Conservation (phyloP, 1,140 invertebrate species). For the Bursaphelenchus mucronatus region DNA sequence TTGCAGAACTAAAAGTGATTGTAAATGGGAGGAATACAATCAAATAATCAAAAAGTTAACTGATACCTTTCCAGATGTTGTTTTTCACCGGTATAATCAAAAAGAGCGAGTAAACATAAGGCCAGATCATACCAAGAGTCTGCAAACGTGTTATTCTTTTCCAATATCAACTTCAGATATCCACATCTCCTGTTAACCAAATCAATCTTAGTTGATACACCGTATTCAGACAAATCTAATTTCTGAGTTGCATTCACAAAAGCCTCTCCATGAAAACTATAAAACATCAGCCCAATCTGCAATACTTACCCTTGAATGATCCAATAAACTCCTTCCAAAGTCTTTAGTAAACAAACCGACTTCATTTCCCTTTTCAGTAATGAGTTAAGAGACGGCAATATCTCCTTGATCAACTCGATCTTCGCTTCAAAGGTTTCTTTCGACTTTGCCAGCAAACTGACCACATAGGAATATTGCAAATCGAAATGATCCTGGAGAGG, state of each 20-base stretch:
- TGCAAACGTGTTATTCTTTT: conserved; percentile 16
- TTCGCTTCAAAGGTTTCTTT: background rate
- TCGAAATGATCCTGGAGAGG: conserved; percentile 14
- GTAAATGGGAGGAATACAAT: conserved; percentile 19
- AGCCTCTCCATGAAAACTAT: conserved; percentile 25
- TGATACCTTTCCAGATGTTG: conserved; percentile 33
- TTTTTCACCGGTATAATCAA: conserved; percentile 17
- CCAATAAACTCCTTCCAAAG: conserved; percentile 24
- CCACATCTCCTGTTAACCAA: conserved; percentile 24
- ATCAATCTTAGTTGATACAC: conserved; percentile 25
- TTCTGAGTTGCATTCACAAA: conserved; percentile 12
- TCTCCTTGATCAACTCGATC: background rate
- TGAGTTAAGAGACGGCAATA: background rate
- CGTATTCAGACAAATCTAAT: conserved; percentile 17
- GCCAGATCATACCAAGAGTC: conserved; percentile 43
- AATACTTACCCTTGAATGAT: conserved; percentile 11
- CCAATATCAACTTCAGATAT: conserved; percentile 28
- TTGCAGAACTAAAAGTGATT: conserved; percentile 27
- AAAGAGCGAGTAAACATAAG: conserved; percentile 34
- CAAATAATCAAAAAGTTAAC: conserved; percentile 17
- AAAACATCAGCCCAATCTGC: conserved; percentile 3
- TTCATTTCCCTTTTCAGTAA: background rate
- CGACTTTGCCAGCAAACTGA: conserved; percentile 17
- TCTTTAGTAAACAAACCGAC: conserved; percentile 19
- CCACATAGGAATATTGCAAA: background rate